phyloP scores from a whole-genome alignment of 2,888 invertebrate species.

The Palloptera scutellata region DNA sequence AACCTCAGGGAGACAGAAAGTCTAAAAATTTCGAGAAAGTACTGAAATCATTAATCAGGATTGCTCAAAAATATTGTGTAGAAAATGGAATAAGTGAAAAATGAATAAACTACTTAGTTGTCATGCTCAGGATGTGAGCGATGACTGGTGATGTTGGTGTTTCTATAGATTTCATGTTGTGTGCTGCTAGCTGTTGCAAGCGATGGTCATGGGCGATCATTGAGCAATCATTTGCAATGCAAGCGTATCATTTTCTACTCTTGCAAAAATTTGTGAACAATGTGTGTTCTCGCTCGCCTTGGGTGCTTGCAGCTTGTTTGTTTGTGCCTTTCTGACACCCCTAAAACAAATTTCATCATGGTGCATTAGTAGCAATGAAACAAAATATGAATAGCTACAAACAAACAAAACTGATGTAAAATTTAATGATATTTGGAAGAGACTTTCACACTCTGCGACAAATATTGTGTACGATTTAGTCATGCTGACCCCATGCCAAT shows the following conservation, averaged over 20 bases:
- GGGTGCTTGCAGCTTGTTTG: constrained; percentile 20
- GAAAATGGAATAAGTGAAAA: too few species aligned
- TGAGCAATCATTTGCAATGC: constrained; percentile 7
- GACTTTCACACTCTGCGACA: constrained; percentile 59
- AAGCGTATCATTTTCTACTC: constrained; percentile 9
- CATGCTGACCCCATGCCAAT: constrained; percentile 36
- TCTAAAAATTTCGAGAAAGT: too few species aligned
- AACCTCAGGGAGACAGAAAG: too few species aligned
- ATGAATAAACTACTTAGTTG: too few species aligned
- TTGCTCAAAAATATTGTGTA: too few species aligned
- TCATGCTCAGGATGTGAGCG: too few species aligned
- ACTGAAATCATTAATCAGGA: too few species aligned
- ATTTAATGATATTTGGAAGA: constrained; percentile 55
- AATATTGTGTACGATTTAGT: constrained; percentile 31
- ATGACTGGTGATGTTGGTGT: too few species aligned
- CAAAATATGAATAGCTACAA: too few species aligned
- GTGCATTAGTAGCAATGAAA: constrained; percentile 40
- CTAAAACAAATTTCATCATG: constrained; percentile 43
- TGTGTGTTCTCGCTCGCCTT: constrained; percentile 28
- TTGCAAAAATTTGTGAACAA: too few species aligned
- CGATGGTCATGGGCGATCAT: constrained; percentile 1
- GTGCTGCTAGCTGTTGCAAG: neutral
- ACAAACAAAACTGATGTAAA: constrained; percentile 28
- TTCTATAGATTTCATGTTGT: neutral
- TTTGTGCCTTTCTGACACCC: neutral